Conservation (phyloP, 2,113 vertebrate species). For the Cebus imitator region DNA sequence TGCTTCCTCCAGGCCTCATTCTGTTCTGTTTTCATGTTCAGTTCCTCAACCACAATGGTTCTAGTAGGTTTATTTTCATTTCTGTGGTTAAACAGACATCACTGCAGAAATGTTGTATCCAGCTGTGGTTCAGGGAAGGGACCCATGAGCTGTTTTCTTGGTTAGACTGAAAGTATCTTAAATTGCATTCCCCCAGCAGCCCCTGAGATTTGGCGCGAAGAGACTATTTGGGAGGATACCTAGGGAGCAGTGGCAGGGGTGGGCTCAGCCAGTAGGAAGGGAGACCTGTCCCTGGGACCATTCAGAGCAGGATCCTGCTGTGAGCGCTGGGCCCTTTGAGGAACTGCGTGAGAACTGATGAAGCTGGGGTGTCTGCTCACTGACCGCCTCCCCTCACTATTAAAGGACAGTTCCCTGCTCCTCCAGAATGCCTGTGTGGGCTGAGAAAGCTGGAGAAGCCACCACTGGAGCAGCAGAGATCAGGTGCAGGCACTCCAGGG, state of each 20-base stretch:
- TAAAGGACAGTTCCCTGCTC: background rate
- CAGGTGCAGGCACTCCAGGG: background rate
- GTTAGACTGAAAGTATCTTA: background rate
- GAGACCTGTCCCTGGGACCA: background rate
- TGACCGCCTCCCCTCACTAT: background rate
- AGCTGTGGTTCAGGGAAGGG: background rate
- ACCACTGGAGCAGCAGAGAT: too few relatives aligned
- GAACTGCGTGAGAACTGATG: background rate
- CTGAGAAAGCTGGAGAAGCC: background rate
- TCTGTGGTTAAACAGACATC: background rate
- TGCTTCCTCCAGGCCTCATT: too few relatives aligned
- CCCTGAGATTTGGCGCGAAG: fast-evolving
- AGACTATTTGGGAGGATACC: background rate
- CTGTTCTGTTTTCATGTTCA: background rate
- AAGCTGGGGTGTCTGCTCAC: background rate
- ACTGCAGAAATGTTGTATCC: background rate
- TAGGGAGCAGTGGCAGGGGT: background rate
- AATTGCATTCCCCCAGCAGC: background rate
- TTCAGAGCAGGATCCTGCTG: background rate
- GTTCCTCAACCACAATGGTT: background rate
- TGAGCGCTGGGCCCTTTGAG: background rate
- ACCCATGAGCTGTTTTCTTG: background rate
- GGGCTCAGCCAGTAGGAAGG: background rate
- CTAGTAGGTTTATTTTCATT: background rate
- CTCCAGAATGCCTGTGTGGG: too few relatives aligned